Percentiles rank a stretch among this genome's conserved stretches.
These are phyloP conservation scores for Phania funesta DNA, from an alignment of 2,888 invertebrate species.

Conservation along the genomic window DNA sequence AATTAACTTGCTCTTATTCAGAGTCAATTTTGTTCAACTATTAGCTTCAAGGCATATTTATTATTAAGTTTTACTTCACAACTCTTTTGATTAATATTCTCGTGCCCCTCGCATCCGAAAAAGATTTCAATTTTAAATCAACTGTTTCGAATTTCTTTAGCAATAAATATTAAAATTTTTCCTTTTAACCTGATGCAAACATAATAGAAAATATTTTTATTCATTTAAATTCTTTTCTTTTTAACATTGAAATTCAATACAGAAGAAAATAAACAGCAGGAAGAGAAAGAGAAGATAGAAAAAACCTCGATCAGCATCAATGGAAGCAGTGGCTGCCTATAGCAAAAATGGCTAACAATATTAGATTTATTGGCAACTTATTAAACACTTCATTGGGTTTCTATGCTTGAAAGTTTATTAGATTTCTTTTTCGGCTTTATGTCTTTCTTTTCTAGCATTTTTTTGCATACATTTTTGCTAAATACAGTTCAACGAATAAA, in stretches of 20 bases:
- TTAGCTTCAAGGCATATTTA: conserved; percentile 32
- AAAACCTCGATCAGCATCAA: background rate
- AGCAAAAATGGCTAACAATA: conserved; percentile 10
- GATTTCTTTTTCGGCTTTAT: conserved; percentile 60
- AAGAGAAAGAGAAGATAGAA: background rate
- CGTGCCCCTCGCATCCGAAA: background rate
- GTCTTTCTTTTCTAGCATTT: background rate
- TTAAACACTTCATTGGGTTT: conserved; percentile 64
- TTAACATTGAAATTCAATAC: conserved; percentile 56
- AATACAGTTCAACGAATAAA: conserved; percentile 1
- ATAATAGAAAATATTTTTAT: conserved; percentile 25
- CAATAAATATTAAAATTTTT: conserved; percentile 60
- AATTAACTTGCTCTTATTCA: background rate
- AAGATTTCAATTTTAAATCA: conserved; percentile 25
- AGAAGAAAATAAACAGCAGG: conserved; percentile 22
- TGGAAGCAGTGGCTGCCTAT: background rate
- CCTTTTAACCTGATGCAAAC: conserved; percentile 11
- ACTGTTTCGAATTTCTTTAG: conserved; percentile 42
- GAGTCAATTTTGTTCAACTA: conserved; percentile 15
- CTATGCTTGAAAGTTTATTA: conserved; percentile 65
- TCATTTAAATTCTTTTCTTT: conserved; percentile 13
- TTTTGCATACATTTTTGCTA: background rate
- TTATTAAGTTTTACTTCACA: conserved; percentile 35
- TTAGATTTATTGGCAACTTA: conserved; percentile 58
- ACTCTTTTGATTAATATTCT: conserved; percentile 35